phyloP scores from a whole-genome alignment of 2,888 invertebrate genomes.

The Cephus pygmeus region DNA sequence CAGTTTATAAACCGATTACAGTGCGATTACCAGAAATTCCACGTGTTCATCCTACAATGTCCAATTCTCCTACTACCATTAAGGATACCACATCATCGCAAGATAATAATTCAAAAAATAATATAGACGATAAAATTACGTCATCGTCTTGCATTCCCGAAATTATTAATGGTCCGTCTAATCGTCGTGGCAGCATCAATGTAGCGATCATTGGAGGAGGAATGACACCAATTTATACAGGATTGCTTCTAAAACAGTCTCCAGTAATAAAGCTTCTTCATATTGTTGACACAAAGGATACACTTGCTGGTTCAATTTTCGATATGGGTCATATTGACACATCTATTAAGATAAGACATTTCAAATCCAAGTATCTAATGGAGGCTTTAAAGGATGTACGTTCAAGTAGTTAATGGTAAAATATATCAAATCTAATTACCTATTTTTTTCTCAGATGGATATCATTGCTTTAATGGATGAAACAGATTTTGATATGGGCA shows the following conservation, averaged over 20 bases:
- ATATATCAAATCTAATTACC: not conserved
- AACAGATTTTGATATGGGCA: slow-evolving; percentile 35
- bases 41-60: not conserved
- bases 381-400: slow-evolving; percentile 42
- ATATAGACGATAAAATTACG: not conserved
- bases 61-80: not conserved
- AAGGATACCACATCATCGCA: not conserved
- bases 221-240: slow-evolving; percentile 42
- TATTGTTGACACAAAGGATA: slow-evolving; percentile 45
- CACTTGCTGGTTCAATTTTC: slow-evolving; percentile 32
- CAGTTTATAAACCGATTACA: not conserved
- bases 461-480: slow-evolving; percentile 59
- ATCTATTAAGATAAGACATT: slow-evolving; percentile 44
- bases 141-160: not conserved
- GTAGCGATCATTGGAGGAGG: slow-evolving; percentile 57
- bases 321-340: slow-evolving; percentile 52
- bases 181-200: slow-evolving; percentile 27
- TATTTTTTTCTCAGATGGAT: slow-evolving; percentile 40
- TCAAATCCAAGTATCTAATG: slow-evolving; percentile 34
- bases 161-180: not conserved
- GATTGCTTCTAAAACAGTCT: slow-evolving; percentile 55
- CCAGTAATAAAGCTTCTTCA: slow-evolving; percentile 45
- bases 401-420: slow-evolving; percentile 10
- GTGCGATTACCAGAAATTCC: not conserved
- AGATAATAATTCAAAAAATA: not conserved